Base-by-base conservation (phyloP, 30 jellyfish, hydroid and myxozoan genomes). In the Chrysaora quinquecirrha region DNA sequence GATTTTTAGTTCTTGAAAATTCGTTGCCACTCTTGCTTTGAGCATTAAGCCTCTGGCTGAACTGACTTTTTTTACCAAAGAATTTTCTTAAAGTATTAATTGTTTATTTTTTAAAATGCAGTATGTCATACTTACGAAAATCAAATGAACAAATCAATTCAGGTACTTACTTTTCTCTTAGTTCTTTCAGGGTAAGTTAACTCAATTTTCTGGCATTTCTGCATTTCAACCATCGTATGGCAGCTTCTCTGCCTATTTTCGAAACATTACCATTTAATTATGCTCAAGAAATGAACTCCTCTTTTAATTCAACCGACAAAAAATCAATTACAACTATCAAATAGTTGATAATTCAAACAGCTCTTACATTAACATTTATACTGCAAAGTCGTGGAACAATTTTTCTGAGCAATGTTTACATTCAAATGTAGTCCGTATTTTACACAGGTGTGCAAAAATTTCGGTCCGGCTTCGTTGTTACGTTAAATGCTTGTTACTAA, bases 151-250 rank as follows among this genome's bases (percentile, higher is more conserved):
- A 43, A 4, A 7, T 43, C 58, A 43, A 43, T 7, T 43, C 58
- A 43, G 58, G 12, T 43, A 43, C 58, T 58, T 24, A 66, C 78
- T 66, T 66, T 66, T 66, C 25, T 66, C 34, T 33, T 6, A 66
- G 56, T 66, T 66, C 78, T 66, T 29, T 66, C 60, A 66, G 22
- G 7, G 78, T 6, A 12, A 31, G 60, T 4, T 7, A 23, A 22
- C 63, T 21, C 20, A 66, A 16, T 66, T 29, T 66, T 32, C 78
- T 0, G 48, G 56, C 78, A 66, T 66, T 66, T 66, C 78, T 18
- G 56, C 63, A 66, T 32, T 66, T 10, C 56, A 66, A 27, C 78
- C 78, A 66, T 31, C 78, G 30, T 9, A 24, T 23, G 1, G 78
- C 60, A 31, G 3, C 56, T 66, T 66, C 1, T 31, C 24, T 66